Conservation (phyloP, 2,113 vertebrate genomes). For the Gambusia affinis region DNA sequence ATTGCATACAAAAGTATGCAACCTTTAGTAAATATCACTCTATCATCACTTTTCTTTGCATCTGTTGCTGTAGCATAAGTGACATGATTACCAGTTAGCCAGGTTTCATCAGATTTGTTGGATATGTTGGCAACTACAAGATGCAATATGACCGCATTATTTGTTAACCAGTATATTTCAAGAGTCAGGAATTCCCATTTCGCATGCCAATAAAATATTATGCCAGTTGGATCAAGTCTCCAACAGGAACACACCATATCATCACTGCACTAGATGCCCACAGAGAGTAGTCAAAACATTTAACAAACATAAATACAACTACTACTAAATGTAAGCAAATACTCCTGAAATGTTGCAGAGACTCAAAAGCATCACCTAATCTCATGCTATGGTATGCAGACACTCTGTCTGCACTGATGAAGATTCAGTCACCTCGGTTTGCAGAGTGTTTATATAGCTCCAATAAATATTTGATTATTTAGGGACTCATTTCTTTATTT, state of each 20-base stretch:
- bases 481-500: neutral
- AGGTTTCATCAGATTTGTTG: neutral
- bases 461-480: neutral
- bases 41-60: neutral
- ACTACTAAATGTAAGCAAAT: neutral
- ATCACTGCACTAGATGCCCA: neutral
- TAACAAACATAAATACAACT: neutral
- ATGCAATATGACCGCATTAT: neutral
- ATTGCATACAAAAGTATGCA: neutral
- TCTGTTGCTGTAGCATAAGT: neutral
- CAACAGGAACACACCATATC: neutral
- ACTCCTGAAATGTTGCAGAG: neutral
- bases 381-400: neutral
- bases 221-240: neutral
- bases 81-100: neutral
- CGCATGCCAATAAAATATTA: neutral
- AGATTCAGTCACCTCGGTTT: neutral
- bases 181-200: neutral
- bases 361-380: neutral
- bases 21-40: neutral
- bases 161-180: neutral
- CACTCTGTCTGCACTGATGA: neutral
- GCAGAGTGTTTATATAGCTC: neutral
- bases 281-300: neutral
- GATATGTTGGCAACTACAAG: neutral